Base-by-base conservation (phyloP, 2,888 invertebrate genomes). In the Hirtodrosophila trivittata region DNA sequence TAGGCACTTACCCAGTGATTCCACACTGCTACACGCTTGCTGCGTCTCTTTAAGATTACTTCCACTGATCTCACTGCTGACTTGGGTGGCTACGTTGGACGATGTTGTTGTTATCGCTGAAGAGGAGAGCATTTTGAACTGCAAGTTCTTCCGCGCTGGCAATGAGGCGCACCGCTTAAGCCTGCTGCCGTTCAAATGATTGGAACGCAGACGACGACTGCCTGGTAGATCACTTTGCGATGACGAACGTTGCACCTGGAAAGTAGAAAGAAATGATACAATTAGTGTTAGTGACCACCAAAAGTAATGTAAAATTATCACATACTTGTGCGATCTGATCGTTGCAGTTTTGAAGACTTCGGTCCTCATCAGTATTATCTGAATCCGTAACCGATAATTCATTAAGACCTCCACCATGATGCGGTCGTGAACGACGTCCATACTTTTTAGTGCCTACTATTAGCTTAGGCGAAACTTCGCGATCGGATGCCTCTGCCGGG, bases 401-500 rank as follows among this genome's bases (percentile, higher is more conserved):
- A 32, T 76, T 57, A 10, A 83, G 56, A 3, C 75, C 78, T 14
- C 50, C 13, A 35, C 57, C 52, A 25, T 78, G 83, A n/a, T 92
- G 92, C 0, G 95, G 95, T 33, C 94, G 92, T 1, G 95, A 94
- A 41, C 95, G 92, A 0, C 95, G 92, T 0, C 95, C 95, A 90
- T 95, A 95, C 88, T 95, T 95, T 87, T 95, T 95, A 16, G 94
- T 92, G 1, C 95, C 95, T 78, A 94, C 94, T 0, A 95, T 93
- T 71, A 94, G 93, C 86, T 94, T 94, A 2, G 95, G 95, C 0
- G 94, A 94, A 8, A 94, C 93, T 90, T 95, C 95, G 32, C 94
- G 92, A 67, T 93, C 94, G 0, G 94, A 93, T 4, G 93, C 93
- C 46, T 70, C 74, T 0, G 26, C 37, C 5, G 93, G 93, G 75